phyloP scores from a whole-genome alignment of 2,797 vertebrate genomes.

The Lepilemur ruficaudatus region DNA sequence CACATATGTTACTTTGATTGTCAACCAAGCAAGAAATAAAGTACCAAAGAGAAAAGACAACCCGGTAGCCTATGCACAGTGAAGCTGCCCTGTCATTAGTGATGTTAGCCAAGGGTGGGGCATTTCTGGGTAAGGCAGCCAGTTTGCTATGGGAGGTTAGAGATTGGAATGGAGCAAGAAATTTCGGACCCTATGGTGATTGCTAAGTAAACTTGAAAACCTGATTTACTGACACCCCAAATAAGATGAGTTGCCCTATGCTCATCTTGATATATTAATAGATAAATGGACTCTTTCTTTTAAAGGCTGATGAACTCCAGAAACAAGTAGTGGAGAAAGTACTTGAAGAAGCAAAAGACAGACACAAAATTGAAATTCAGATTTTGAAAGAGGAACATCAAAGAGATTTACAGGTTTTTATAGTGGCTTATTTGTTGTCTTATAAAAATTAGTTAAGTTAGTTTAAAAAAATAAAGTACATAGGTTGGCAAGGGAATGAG shows the following conservation, averaged over 20 bases:
- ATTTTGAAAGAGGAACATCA: conserved; percentile 72
- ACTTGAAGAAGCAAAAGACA: conserved; percentile 65
- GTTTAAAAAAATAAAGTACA: background rate
- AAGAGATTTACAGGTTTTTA: conserved; percentile 73
- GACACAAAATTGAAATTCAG: conserved; percentile 70
- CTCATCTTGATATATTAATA: background rate
- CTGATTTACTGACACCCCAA: background rate
- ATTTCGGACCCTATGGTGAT: background rate
- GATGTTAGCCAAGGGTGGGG: background rate
- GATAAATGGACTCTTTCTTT: conserved; percentile 57
- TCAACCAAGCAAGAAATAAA: background rate
- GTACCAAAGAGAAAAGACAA: background rate
- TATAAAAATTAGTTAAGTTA: background rate
- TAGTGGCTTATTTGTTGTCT: background rate
- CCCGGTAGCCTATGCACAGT: background rate
- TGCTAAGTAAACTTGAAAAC: background rate
- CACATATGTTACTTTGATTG: background rate
- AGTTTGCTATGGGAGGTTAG: background rate
- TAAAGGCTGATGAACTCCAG: conserved; percentile 76
- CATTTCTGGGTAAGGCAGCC: background rate
- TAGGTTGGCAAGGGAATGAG: background rate
- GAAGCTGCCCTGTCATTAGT: background rate
- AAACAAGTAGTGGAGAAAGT: conserved; percentile 80
- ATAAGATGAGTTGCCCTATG: background rate
- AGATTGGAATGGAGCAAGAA: background rate